Conservation (phyloP, 2,797 vertebrate species). For the Phrynocephalus forsythii region DNA sequence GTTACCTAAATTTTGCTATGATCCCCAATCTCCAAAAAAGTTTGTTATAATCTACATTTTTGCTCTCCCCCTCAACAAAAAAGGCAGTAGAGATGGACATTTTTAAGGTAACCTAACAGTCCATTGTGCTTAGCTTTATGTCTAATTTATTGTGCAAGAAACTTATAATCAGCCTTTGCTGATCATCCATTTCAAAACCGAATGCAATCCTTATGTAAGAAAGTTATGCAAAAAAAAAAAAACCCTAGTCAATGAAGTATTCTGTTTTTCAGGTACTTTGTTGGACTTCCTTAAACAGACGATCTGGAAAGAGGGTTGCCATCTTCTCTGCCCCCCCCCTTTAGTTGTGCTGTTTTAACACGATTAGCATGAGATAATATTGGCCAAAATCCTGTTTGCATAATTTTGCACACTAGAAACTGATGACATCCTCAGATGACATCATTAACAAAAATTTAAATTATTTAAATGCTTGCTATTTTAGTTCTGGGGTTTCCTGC, state of each 20-base stretch:
- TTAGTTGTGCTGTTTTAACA: not conserved
- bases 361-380: not conserved
- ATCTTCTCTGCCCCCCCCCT: not conserved
- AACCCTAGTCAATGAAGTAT: not conserved
- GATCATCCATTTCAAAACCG: not conserved
- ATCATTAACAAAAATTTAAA: too few relatives aligned
- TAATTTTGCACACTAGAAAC: too few relatives aligned
- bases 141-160: conserved; percentile 25
- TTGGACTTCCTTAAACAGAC: not conserved
- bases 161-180: not conserved
- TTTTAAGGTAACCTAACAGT: conserved; percentile 59
- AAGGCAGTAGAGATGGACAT: conserved; percentile 13
- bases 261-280: not conserved
- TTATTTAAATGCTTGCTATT: too few relatives aligned
- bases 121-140: conserved; percentile 41
- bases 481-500: too few relatives aligned
- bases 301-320: not conserved
- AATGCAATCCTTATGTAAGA: not conserved
- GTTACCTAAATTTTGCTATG: conserved; percentile 12
- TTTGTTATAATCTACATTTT: too few relatives aligned
- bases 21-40: too few relatives aligned
- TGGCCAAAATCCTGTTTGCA: too few relatives aligned
- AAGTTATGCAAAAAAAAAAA: not conserved
- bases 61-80: not conserved
- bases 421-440: too few relatives aligned